Base-by-base conservation (phyloP, 2,797 vertebrate genomes). In the Garrulus glandarius region DNA sequence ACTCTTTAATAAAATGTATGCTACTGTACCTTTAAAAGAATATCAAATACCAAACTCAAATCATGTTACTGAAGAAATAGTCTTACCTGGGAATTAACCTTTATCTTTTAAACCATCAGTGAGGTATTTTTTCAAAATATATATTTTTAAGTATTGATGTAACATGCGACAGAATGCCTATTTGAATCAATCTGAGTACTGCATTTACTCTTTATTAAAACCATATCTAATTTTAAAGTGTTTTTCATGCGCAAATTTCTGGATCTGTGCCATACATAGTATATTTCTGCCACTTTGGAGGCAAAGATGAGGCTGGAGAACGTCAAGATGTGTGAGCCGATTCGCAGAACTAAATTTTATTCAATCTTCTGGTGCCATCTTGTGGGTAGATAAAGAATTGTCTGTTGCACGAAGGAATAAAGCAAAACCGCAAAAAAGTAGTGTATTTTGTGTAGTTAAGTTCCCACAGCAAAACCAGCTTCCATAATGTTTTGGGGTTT, bases 341-440 rank as follows among this genome's bases (percentile, higher is more conserved):
- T 0, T 3, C 15, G 5, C 3, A 5, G 6, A 16, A 6, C 9
- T 21, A 47, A 83, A 50, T 22, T 77, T 89, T 84, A 83, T 19
- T 67, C 30, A 69, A 46, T 68, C 80, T 53, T 95, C 44, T 92
- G 27, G 2, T 84, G 85, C 94, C 97, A 97, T 92, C 97, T 92
- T 30, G 83, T 97, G 97, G 89, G 1, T 27, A 1, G 0, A 57
- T 49, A 27, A 50, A 14, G 20, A 78, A 82, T 43, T 59, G 14
- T 2, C 11, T 37, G 1, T 24, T 59, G 13, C 2, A 14, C 4
- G 18, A 55, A 65, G 24, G 13, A 41, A 16, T 5, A 57, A 56
- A 67, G 9, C 16, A 13, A 30, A 6, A 23, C 7, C 10, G 1
- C 5, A 14, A 4, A 6, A 68, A 76, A 80, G 9, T 3, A 0